Evolutionary conservation across 2,113 vertebrate genomes (phyloP), one percentile per base, ranked within the genome.

Genomic region (Siniperca knerii): DNA sequence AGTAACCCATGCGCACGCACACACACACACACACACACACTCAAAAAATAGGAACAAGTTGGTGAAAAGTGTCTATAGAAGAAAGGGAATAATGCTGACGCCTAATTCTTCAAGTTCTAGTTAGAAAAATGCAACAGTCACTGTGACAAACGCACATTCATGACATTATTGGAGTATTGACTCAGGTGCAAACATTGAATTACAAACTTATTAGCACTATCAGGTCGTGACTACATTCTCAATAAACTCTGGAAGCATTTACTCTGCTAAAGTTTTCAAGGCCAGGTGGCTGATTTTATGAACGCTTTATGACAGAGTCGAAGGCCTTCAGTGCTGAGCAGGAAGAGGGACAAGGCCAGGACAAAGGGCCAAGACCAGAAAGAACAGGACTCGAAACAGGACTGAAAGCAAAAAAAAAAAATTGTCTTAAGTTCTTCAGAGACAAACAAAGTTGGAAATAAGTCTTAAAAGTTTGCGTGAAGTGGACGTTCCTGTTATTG

Each of bases 261-360:
- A 65, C 25, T 25, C n/a, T 77, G n/a, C 74, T n/a, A 55, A 65
- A 23, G 67, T 62, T 74, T 54, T 40, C 69, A 66, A 79, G 85
- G 77, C 68, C 69, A 86, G 79, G 61, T 84, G 64, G 73, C 29
- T 71, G 62, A 48, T 61, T 85, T 86, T 85, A 79, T 76, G 46
- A 85, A 66, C 3, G 75, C 21, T 84, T 82, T 81, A 86, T 55
- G 61, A 16, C 23, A 21, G 13, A 67, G 79, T 1, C 83, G 66
- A 80, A 89, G 66, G 68, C 33, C 95, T 95, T 86, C 46, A 48
- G n/a, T 1, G 35, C 33, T 25, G 71, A 61, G 60, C 15, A 0
- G 64, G 37, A 76, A 48, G 33, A 85, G 5, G 57, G 18, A 60
- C 8, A 0, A 57, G 50, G 55, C 65, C 62, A 44, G 65, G n/a